Percentiles rank a stretch among this genome's conserved stretches.
Conservation (phyloP, 2,888 invertebrate species). For the Plebejus melissa region DNA sequence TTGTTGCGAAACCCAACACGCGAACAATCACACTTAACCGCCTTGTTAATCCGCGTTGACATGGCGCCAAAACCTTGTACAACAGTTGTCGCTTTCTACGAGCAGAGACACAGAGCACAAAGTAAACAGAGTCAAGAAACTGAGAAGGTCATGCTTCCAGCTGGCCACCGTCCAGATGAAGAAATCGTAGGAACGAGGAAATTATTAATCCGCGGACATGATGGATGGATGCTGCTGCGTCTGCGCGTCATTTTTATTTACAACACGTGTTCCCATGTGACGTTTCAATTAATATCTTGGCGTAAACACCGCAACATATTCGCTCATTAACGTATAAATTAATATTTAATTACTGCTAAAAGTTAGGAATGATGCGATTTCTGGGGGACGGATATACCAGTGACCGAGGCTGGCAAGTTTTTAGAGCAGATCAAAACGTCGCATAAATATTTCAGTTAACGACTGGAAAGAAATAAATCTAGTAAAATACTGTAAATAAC, state of each 20-base stretch:
- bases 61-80: not conserved
- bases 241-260: conserved; percentile 22
- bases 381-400: not conserved
- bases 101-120: not conserved
- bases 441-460: not conserved
- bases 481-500: not conserved
- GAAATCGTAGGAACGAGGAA: conserved; percentile 24
- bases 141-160: conserved; percentile 9
- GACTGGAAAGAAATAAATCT: not conserved
- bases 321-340: conserved; percentile 17
- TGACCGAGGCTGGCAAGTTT: conserved; percentile 19
- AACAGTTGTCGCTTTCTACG: conserved; percentile 21
- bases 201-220: conserved; percentile 13
- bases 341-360: conserved; percentile 19
- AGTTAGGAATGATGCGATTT: conserved; percentile 4
- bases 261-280: conserved; percentile 11
- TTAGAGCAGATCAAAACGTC: not conserved
- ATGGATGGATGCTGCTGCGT: not conserved
- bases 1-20: not conserved
- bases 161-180: conserved; percentile 23
- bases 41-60: conserved; percentile 2
- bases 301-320: not conserved
- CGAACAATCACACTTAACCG: not conserved
- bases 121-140: conserved; percentile 28
- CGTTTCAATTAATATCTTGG: conserved; percentile 17